These are phyloP conservation scores for Heptranchias perlo DNA, from an alignment of 2,113 vertebrate genomes.

Conservation along the genomic window DNA sequence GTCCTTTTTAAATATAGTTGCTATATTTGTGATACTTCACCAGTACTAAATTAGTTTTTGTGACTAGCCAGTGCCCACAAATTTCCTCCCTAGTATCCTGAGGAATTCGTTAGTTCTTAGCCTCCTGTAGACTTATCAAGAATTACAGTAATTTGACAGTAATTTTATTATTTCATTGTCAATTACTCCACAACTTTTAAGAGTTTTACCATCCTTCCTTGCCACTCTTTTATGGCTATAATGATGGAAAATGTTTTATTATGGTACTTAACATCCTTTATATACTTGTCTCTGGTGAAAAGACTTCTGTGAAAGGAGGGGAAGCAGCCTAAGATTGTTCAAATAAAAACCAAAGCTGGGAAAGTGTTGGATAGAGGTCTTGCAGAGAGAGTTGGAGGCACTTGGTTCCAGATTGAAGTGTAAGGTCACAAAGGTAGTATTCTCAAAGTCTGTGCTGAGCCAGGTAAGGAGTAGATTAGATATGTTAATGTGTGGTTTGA, in stretches of 20 bases:
- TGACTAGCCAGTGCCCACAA: neutral
- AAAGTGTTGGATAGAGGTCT: neutral
- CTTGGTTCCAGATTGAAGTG: neutral
- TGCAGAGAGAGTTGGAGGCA: neutral
- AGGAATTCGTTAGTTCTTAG: neutral
- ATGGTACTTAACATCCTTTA: neutral
- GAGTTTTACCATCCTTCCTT: too few relatives aligned
- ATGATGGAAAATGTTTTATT: neutral
- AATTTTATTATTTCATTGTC: neutral
- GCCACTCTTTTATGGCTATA: neutral
- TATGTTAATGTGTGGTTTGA: too few relatives aligned
- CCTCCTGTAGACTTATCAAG: neutral
- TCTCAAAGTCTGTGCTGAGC: neutral
- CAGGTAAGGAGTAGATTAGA: too few relatives aligned
- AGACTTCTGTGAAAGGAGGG: neutral
- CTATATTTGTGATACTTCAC: neutral
- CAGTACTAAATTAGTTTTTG: neutral
- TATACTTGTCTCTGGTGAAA: neutral
- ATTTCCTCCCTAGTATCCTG: neutral
- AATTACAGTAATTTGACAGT: neutral
- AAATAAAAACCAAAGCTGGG: neutral
- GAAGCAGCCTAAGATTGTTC: neutral
- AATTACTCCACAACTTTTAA: neutral
- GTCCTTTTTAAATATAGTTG: neutral
- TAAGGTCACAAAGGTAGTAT: neutral